Base-by-base conservation (phyloP, 2,888 invertebrate genomes). In the Phymatocera aterrima region DNA sequence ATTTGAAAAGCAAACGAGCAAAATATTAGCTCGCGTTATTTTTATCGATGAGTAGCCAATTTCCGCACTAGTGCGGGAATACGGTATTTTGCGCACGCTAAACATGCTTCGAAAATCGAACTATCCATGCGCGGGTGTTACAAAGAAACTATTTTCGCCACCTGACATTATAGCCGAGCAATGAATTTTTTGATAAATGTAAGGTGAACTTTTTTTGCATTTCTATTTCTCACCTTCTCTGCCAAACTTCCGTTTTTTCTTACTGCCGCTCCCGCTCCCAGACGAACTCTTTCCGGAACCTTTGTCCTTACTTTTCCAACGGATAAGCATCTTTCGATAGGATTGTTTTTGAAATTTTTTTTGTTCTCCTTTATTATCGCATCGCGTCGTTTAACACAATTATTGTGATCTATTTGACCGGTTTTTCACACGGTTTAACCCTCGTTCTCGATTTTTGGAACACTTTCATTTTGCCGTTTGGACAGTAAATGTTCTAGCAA, bases 261-360 rank as follows among this genome's bases (percentile, higher is more conserved):
- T 96, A 79, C 94, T 94, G 72, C 85, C 87, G 78, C 85, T 86
- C 68, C 86, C 84, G 79, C 94, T 93, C 65, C 91, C 91, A 77
- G 92, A 91, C 78, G 92, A 91, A 82, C 91, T 93, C 91, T 95
- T 95, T 88, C 95, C 93, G 83, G 94, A 92, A 88, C 91, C 91
- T 91, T 96, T 96, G 91, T 96, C 96, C 93, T 96, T 96, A 90
- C 95, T 96, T 91, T 96, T 96, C 96, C 96, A 96, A 87, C 96
- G 95, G 87, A 95, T 96, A 91, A 96, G 92, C 96, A 96, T 96
- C 90, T 91, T 88, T 82, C 34, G 31, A 51, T 10, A 21, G 3
- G 34, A 18, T 12, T n/a, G n/a, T 46, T 46, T 43, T 6, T 46
- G 8, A 12, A n/a, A 12, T 31, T 15, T 31, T 70, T 10, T n/a